Conservation (phyloP, 2,113 vertebrate genomes). For the Festucalex cinctus region DNA sequence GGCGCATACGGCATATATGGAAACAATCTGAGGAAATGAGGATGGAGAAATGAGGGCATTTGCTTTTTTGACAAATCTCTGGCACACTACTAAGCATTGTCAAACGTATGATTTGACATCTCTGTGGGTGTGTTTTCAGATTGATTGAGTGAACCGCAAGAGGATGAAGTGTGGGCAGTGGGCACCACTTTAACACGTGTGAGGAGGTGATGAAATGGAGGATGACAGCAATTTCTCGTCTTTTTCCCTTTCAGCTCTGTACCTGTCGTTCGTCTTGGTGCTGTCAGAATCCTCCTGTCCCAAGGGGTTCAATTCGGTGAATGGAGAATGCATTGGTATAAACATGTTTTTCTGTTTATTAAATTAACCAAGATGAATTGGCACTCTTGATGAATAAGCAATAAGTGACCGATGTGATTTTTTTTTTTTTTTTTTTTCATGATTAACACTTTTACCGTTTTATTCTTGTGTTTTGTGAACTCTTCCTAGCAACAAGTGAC, state of each 20-base stretch:
- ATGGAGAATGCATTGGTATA: slow-evolving; percentile 17
- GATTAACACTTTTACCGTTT: no score
- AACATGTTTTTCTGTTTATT: not conserved
- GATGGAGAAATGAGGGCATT: slow-evolving; percentile 1
- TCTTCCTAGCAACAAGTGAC: no score
- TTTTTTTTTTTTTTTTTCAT: no score
- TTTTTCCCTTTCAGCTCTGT: slow-evolving; percentile 43
- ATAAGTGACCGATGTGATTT: not conserved
- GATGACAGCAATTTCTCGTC: not conserved
- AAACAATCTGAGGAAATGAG: slow-evolving; percentile 54
- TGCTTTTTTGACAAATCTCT: not conserved
- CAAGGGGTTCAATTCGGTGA: rapidly evolving
- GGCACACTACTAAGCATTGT: slow-evolving; percentile 4
- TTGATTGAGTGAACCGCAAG: not conserved
- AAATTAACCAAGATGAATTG: not conserved
- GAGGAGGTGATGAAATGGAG: not conserved
- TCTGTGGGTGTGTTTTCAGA: not conserved
- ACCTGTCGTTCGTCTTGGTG: not conserved
- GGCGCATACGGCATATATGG: slow-evolving; percentile 11
- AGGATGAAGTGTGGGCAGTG: not conserved
- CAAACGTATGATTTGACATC: not conserved
- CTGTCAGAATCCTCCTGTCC: rapidly evolving
- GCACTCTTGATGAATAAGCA: not conserved
- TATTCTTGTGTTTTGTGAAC: no score
- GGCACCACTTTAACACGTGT: not conserved